Base-by-base conservation (phyloP, 2,113 vertebrate species). In the Ptilorrhoa leucosticta region DNA sequence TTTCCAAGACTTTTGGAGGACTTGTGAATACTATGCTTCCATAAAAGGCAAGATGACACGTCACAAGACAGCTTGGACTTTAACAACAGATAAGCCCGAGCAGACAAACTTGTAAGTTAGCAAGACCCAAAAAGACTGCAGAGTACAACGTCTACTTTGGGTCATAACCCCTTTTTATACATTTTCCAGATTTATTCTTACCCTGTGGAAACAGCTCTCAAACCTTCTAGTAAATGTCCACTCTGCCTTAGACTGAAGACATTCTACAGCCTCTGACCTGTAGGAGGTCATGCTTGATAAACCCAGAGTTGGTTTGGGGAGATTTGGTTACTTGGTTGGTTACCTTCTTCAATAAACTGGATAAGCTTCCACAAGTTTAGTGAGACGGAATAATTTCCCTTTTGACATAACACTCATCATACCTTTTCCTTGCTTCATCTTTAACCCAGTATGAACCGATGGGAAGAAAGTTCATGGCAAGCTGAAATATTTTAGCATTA, bases 251-350 rank as follows among this genome's bases (percentile, higher is more conserved):
- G 31, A 44, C 48, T 51, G 17, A 65, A 73, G 24, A 40, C 5
- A 3, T 89, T 73, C 19, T 56, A 33, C 8, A 80, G 5, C 8
- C 7, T 80, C 20, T 64, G 48, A 30, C 14, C 15, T 87, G 21
- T 19, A 83, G 15, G 24, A 80, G 18, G 13, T 60, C 12, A 35
- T 20, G 14, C 12, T 80, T 56, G 22, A 84, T 72, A 44, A 68
- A 82, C 6, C 2, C 23, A 35, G 14, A 19, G 4, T 1, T 47
- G 9, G 3, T 4, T 80, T 54, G 9, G 4, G 7, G 7, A 28
- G 1, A 1, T 2, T 51, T 33, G 17, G 22, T 61, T 64, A 9
- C 4, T 77, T 69, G 4, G 16, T 33, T 57, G 8, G 16, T 69
- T 72, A 37, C 7, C 13, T 22, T 53, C 20, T 83, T 71, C 61